Evolutionary conservation across 2,113 vertebrate genomes (phyloP).

Genomic region (Chaenocephalus aceratus): DNA sequence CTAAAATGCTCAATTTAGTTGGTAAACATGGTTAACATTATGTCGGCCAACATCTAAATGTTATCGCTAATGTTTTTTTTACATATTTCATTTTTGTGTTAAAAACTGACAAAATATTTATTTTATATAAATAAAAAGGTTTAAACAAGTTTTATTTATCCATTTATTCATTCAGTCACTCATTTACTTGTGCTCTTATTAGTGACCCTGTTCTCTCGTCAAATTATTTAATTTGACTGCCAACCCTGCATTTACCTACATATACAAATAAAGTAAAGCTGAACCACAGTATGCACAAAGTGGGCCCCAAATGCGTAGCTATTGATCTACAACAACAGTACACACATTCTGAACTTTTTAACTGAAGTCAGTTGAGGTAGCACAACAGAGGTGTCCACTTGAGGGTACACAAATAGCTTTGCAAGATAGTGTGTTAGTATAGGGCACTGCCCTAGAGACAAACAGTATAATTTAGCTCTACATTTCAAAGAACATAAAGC

Average conservation of each 20-base stretch:
- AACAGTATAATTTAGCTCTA: conserved; percentile 23
- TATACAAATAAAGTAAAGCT: too few relatives aligned
- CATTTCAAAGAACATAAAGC: conserved; percentile 10
- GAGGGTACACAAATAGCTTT: conserved; percentile 38
- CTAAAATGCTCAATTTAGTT: background rate
- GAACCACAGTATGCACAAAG: background rate
- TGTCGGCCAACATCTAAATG: background rate
- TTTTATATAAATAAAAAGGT: too few relatives aligned
- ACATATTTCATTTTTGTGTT: too few relatives aligned
- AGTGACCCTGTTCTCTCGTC: too few relatives aligned
- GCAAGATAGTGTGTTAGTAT: conserved; percentile 36
- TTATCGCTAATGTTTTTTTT: background rate
- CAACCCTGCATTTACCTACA: too few relatives aligned
- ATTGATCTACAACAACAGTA: conserved; percentile 6
- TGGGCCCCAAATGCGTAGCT: background rate
- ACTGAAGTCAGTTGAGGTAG: background rate
- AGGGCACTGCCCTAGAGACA: conserved; percentile 22
- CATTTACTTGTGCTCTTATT: too few relatives aligned
- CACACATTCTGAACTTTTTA: background rate
- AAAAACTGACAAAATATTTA: too few relatives aligned
- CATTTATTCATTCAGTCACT: too few relatives aligned
- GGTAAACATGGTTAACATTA: background rate
- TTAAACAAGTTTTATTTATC: too few relatives aligned
- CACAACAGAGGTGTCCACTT: background rate
- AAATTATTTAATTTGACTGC: too few relatives aligned